A percentile compares a stretch with the other conserved stretches of the same genome.
phyloP scores from a whole-genome alignment of 2,888 invertebrate species.

The Doris montereyensis region DNA sequence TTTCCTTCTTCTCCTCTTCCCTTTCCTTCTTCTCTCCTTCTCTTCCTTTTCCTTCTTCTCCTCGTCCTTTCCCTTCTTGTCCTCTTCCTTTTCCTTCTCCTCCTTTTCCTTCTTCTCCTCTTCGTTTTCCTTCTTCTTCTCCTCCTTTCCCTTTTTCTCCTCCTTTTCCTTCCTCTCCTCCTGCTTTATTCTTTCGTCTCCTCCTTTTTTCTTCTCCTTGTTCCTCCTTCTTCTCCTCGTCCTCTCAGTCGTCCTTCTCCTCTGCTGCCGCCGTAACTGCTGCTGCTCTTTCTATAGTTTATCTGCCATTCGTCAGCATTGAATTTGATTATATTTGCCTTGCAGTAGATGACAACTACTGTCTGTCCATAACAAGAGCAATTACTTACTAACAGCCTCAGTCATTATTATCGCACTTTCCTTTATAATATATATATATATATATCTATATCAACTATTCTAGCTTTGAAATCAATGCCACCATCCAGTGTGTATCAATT shows the following conservation, averaged over 20 bases:
- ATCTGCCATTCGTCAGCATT: neutral
- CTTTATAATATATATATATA: no score
- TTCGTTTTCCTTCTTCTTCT: slow-evolving; percentile 1
- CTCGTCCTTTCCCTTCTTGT: neutral
- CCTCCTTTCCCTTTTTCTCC: neutral
- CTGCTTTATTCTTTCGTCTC: neutral
- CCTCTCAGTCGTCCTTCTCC: neutral
- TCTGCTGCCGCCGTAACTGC: neutral
- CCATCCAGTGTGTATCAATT: no score
- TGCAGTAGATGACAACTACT: neutral
- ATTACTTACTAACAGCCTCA: no score
- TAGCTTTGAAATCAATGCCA: no score
- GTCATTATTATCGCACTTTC: no score
- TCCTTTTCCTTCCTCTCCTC: neutral
- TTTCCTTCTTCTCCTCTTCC: neutral
- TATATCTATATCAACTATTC: no score
- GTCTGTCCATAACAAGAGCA: neutral
- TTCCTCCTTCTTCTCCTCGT: neutral
- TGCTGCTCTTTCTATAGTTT: slow-evolving; percentile 1
- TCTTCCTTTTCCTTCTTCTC: neutral
- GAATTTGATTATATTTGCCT: neutral
- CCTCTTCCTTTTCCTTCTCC: neutral
- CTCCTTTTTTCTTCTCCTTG: neutral
- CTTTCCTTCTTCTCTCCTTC: neutral
- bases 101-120: neutral